Percentiles rank a stretch among this genome's conserved stretches.
These are phyloP conservation scores for Tuberolachnus salignus DNA, from an alignment of 2,888 invertebrate genomes.

Conservation along the genomic window DNA sequence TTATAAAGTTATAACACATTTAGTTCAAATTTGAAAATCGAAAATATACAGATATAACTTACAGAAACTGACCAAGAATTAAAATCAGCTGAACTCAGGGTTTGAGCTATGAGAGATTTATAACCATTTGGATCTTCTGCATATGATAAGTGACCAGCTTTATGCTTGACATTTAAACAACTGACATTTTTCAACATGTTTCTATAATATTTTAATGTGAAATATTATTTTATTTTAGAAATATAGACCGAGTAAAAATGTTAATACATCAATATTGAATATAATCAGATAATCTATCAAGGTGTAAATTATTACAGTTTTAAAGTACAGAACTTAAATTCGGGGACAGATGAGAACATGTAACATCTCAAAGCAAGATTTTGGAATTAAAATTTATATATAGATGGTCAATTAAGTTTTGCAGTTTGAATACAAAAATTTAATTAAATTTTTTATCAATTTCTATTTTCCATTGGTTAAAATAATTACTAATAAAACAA, in stretches of 20 bases:
- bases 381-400: too few relatives aligned
- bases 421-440: too few relatives aligned
- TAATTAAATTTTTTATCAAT: too few relatives aligned
- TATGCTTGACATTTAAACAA: conserved; percentile 83
- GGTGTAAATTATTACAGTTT: too few relatives aligned
- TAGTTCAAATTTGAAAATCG: not conserved
- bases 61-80: conserved; percentile 71
- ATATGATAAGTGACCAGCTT: conserved; percentile 87
- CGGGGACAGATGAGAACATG: too few relatives aligned
- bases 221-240: not conserved
- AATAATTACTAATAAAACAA: too few relatives aligned
- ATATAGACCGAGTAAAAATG: not conserved
- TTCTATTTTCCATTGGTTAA: too few relatives aligned
- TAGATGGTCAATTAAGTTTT: too few relatives aligned
- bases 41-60: conserved; percentile 51
- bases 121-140: conserved; percentile 82
- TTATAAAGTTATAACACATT: not conserved
- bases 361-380: too few relatives aligned
- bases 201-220: conserved; percentile 63
- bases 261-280: too few relatives aligned
- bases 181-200: conserved; percentile 72
- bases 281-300: too few relatives aligned
- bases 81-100: conserved; percentile 75
- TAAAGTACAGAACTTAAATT: too few relatives aligned
- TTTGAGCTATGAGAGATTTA: conserved; percentile 78